Percentiles rank a stretch among this genome's conserved stretches.
Conservation (phyloP, 2,888 invertebrate genomes). For the Actias luna region DNA sequence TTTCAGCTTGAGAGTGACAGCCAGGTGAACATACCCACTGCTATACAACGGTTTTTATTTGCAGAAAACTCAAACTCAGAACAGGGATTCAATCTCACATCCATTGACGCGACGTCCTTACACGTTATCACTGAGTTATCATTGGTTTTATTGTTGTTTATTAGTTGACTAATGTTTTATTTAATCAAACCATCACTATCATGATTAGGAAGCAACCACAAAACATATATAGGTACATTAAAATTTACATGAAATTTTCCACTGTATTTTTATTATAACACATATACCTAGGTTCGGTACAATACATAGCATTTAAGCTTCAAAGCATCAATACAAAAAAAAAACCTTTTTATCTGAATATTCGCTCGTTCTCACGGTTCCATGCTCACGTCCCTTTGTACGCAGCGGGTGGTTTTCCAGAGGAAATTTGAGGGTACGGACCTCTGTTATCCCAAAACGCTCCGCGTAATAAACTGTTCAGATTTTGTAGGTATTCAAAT, state of each 20-base stretch:
- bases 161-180: no score
- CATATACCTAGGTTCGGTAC: not conserved
- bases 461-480: constrained; percentile 5
- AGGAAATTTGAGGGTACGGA: constrained; percentile 5
- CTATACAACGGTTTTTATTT: no score
- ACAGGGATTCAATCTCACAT: no score
- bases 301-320: not conserved
- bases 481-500: not conserved
- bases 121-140: no score
- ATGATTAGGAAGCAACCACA: no score
- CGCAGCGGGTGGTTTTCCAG: constrained; percentile 5
- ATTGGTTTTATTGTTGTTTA: no score
- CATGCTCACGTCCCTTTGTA: constrained; percentile 6
- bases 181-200: no score
- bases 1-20: no score
- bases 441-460: not conserved
- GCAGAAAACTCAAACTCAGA: no score
- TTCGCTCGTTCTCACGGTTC: constrained; percentile 1
- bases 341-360: not conserved
- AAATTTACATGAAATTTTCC: not conserved
- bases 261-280: not conserved
- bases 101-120: no score
- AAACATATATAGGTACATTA: no score
- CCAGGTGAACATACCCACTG: no score
- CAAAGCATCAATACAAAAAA: constrained; percentile 4